Evolutionary conservation across 2,113 vertebrate species (phyloP), one percentile per base, ranked within the genome.

Genomic region (Suricata suricatta): DNA sequence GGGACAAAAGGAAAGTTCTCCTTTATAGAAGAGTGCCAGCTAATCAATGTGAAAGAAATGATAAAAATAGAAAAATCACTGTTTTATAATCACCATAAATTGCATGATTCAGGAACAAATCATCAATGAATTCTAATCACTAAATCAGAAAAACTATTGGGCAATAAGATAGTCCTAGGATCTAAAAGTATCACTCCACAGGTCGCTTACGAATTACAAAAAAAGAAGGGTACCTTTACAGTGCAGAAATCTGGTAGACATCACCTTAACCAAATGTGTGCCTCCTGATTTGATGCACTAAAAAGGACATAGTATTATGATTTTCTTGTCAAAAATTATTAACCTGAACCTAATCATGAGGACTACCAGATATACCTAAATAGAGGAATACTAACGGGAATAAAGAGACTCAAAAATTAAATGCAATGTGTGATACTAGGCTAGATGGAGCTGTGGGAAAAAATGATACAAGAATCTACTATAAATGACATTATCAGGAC

Each of bases 321-420:
- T 80, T 66, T 80, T 76, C 64, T 25, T 85, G 17, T 35, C 52
- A 84, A 93, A 95, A 95, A 83, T 66, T 9, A 84, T 77, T 85
- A 79, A 79, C 21, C 12, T 54, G 38, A 93, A 64, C 29, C 41
- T 92, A 79, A 71, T 72, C 44, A 85, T 38, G 17, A 84, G 17
- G 17, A 89, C 16, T 33, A 66, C 3, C 17, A 96, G 19, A 57
- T 33, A 7, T 38, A 72, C 19, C 85, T 72, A 88, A 94, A 88
- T 12, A 76, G 15, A 88, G 23, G 14, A 33, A 69, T 50, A 50
- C 71, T 82, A 97, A 81, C 71, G 7, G 12, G n/a, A 84, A 52
- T 77, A 94, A 96, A 81, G 10, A 86, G 23, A 88, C 7, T 25
- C 38, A 72, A 90, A 95, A 88, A 82, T 63, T 89, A 80, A 92